Evolutionary conservation across 1,140 invertebrate species (phyloP).

Genomic region (Nasonia vitripennis): DNA sequence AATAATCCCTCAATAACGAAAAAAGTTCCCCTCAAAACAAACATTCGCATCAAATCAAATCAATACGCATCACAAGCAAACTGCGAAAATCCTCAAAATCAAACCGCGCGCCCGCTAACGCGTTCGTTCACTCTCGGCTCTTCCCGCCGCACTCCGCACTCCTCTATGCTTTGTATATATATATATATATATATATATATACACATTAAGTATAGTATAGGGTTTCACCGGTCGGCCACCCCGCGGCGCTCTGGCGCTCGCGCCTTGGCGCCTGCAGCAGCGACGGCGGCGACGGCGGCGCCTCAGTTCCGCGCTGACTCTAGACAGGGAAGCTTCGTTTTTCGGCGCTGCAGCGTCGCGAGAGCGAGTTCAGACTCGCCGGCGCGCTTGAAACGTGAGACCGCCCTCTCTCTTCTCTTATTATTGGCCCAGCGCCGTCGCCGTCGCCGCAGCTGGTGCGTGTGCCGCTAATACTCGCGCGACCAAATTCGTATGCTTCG

Average conservation of each 20-base stretch:
- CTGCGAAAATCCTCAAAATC: too few relatives aligned
- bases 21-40: too few relatives aligned
- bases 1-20: too few relatives aligned
- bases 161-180: too few relatives aligned
- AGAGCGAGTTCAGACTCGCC: not conserved
- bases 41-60: too few relatives aligned
- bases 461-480: not conserved
- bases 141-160: not conserved
- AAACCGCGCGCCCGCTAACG: too few relatives aligned
- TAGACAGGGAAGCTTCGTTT: constrained; percentile 8
- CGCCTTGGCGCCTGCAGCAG: not conserved
- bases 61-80: too few relatives aligned
- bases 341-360: not conserved
- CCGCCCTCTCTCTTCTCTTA: not conserved
- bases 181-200: constrained; percentile 18
- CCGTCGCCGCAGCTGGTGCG: too few relatives aligned
- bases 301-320: constrained; percentile 35
- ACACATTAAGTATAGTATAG: not conserved
- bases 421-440: constrained; percentile 28
- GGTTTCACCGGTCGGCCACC: not conserved
- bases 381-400: constrained; percentile 22
- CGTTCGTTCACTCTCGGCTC: not conserved
- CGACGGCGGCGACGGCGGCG: not conserved
- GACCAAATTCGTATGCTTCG: constrained; percentile 13
- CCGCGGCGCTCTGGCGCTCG: not conserved